Conservation (phyloP, 1,140 invertebrate genomes). For the Polyergus mexicanus region DNA sequence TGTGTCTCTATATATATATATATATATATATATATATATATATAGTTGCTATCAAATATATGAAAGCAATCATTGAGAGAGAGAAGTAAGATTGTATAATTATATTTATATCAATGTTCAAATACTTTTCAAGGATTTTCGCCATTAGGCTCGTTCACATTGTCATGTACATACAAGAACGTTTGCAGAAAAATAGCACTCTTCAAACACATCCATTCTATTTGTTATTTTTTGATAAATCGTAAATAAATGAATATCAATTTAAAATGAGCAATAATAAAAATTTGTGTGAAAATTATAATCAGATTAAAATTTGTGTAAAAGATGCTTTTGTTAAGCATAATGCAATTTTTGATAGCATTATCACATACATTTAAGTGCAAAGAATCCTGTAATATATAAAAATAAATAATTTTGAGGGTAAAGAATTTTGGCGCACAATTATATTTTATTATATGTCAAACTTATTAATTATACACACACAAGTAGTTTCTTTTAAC, state of each 20-base stretch:
- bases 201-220: neutral
- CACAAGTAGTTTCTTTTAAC: conserved; percentile 13
- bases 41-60: conserved; percentile 7
- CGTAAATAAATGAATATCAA: conserved; percentile 11
- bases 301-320: neutral
- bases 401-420: neutral
- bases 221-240: conserved; percentile 4
- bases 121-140: neutral
- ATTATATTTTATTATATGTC: conserved; percentile 46
- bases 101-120: neutral
- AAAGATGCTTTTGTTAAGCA: neutral
- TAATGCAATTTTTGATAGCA: neutral
- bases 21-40: neutral
- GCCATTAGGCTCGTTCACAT: neutral
- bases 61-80: neutral
- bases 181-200: conserved; percentile 19
- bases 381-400: neutral
- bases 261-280: neutral
- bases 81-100: conserved; percentile 1
- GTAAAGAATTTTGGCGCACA: conserved; percentile 45
- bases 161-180: neutral
- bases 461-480: conserved; percentile 12
- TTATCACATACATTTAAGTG: neutral
- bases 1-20: neutral
- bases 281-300: neutral